Evolutionary conservation across 2,888 invertebrate species (phyloP), one percentile per base, ranked within the genome.

Genomic region (Disparrhopalites patrizii): DNA sequence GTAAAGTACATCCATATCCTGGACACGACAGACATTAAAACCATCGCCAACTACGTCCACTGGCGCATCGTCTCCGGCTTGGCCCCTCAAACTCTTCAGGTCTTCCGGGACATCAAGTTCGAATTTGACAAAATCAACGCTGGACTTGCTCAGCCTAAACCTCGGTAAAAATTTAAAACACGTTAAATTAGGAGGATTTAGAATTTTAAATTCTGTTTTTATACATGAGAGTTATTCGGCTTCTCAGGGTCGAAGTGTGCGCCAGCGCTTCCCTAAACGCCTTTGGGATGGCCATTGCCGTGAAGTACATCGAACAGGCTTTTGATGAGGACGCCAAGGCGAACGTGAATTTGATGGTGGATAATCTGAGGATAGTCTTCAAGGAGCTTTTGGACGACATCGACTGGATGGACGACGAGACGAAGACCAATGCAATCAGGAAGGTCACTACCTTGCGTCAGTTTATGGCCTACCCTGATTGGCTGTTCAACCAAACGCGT

Each of bases 381-480:
- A 85, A 87, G 63, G 84, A 84, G 20, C 84, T 88, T 68, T 84
- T 91, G 15, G 78, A 82, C 8, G 82, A 84, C 64, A 81, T 88
- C 68, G 85, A 87, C 62, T 92, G 92, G 92, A 91, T 92, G 91
- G 90, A 91, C 78, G 28, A n/a, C 1, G 80, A 79, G 62, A 92
- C 91, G 1, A 84, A 87, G 67, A 79, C 81, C 40, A 84, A 84
- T 72, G 90, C 91, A 0, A 83, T 82, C 62, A 80, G 81, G 76
- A 90, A 90, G 78, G 83, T 86, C 55, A 79, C 82, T 70, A 85
- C 86, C 15, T 90, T 90, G 81, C 82, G 86, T 72, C 86, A 87
- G 77, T 86, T 87, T 77, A 89, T 92, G 60, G 91, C 90, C 28
- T 91, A 88, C 80, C 91, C 91, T 25, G 86, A 89, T 68, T 91